Evolutionary conservation across 2,113 vertebrate species (phyloP).

Genomic region (Calyptomena viridis): DNA sequence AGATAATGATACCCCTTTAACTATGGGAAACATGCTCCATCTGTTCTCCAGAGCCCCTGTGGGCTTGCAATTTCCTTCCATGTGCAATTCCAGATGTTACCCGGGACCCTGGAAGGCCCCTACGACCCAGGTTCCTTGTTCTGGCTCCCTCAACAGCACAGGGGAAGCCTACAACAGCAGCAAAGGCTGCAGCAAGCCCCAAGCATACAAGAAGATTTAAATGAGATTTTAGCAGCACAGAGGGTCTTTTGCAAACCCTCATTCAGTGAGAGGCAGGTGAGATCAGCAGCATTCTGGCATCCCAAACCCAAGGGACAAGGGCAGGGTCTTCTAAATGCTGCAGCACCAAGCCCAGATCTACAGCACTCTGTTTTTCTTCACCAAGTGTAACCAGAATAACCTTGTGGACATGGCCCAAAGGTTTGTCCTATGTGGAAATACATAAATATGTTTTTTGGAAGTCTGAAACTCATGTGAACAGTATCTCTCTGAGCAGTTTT

Average conservation of each 20-base stretch:
- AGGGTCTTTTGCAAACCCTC: background rate
- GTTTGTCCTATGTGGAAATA: background rate
- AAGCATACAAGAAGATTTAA: background rate
- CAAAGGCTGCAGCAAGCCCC: background rate
- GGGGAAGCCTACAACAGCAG: background rate
- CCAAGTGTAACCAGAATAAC: background rate
- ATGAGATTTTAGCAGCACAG: background rate
- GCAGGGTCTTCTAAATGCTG: accelerated
- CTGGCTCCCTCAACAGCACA: background rate
- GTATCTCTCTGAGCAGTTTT: background rate
- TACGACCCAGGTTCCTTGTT: background rate
- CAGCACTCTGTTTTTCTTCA: background rate
- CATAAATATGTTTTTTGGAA: background rate
- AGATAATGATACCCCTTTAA: slow-evolving; percentile 16
- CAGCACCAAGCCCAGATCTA: background rate
- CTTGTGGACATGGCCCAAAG: background rate
- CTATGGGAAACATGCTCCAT: background rate
- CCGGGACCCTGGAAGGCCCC: background rate
- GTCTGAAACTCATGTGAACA: background rate
- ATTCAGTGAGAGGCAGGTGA: background rate
- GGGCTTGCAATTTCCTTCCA: slow-evolving; percentile 31
- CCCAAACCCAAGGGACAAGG: background rate
- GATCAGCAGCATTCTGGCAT: background rate
- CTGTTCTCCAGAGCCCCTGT: slow-evolving; percentile 22
- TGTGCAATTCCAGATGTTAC: slow-evolving; percentile 43